Conservation (phyloP, 2,888 invertebrate genomes). For the Parnassius orleans region DNA sequence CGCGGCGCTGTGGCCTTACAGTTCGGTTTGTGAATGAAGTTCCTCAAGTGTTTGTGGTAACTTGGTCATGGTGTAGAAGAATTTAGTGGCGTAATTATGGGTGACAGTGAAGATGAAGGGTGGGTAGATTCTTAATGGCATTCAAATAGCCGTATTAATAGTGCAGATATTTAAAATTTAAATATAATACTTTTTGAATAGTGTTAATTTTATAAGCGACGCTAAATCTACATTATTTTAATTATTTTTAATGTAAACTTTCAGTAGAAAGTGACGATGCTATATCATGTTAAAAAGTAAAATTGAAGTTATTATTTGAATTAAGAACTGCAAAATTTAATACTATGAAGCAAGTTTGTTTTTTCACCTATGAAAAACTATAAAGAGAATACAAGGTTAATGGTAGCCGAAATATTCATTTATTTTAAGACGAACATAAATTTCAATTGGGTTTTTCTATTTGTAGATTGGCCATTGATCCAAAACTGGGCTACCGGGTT, state of each 20-base stretch:
- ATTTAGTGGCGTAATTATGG: constrained; percentile 38
- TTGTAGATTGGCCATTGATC: constrained; percentile 80
- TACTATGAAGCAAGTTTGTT: not conserved
- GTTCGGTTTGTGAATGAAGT: constrained; percentile 55
- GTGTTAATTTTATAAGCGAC: no score
- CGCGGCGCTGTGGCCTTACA: constrained; percentile 33
- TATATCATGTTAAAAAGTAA: not conserved
- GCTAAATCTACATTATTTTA: no score
- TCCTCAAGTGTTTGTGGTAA: constrained; percentile 63
- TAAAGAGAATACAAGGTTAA: not conserved
- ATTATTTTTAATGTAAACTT: no score
- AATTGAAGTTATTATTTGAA: not conserved
- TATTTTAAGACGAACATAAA: not conserved
- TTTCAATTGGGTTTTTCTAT: constrained; percentile 59
- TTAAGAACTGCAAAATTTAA: not conserved
- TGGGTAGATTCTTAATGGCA: constrained; percentile 37
- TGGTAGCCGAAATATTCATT: not conserved
- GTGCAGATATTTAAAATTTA: no score
- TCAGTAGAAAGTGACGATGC: not conserved
- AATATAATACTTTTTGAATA: no score
- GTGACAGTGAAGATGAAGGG: constrained; percentile 63
- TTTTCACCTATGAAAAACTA: not conserved
- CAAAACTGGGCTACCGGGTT: constrained; percentile 78
- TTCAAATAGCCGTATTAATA: not conserved
- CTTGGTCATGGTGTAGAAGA: constrained; percentile 66